Evolutionary conservation across 2,888 invertebrate genomes (phyloP).

Genomic region (Zygaena filipendulae): DNA sequence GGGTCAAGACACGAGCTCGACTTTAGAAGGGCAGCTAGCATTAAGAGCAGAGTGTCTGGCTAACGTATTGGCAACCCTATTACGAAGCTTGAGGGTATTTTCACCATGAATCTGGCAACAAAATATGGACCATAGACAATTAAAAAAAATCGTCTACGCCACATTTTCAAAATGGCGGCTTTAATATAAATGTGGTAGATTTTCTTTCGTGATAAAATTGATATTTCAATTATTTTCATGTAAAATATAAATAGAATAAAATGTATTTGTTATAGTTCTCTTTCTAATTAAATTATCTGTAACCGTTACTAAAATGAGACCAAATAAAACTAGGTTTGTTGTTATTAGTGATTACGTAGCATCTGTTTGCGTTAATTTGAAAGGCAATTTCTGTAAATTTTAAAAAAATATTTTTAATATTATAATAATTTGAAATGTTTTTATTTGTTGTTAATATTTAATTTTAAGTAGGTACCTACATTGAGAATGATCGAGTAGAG

Average conservation of each 20-base stretch:
- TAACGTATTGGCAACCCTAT: conserved; percentile 81
- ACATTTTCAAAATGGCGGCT: conserved; percentile 3
- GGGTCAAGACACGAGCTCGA: conserved; percentile 41
- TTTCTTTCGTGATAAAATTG: conserved; percentile 9
- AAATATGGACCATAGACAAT: no score
- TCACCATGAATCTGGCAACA: conserved; percentile 74
- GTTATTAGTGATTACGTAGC: conserved; percentile 41
- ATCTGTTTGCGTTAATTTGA: conserved; percentile 42
- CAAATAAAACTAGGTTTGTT: conserved; percentile 65
- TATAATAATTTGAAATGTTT: conserved; percentile 39
- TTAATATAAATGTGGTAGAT: no score
- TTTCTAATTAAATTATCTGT: no score
- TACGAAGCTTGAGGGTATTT: conserved; percentile 82
- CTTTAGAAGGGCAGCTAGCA: conserved; percentile 75
- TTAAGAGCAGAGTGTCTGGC: conserved; percentile 85
- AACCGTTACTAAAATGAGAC: conserved; percentile 65
- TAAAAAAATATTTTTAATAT: conserved; percentile 50
- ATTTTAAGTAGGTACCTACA: no score
- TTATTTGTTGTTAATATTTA: no score
- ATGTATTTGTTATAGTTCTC: no score
- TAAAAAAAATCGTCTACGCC: conserved; percentile 4
- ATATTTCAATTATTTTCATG: no score
- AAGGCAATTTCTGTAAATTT: conserved; percentile 58
- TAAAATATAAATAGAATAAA: conserved; percentile 21
- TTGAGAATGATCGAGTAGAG: no score